These are phyloP conservation scores for Antheraea mylitta DNA, from an alignment of 1,140 invertebrate species.

Conservation along the genomic window DNA sequence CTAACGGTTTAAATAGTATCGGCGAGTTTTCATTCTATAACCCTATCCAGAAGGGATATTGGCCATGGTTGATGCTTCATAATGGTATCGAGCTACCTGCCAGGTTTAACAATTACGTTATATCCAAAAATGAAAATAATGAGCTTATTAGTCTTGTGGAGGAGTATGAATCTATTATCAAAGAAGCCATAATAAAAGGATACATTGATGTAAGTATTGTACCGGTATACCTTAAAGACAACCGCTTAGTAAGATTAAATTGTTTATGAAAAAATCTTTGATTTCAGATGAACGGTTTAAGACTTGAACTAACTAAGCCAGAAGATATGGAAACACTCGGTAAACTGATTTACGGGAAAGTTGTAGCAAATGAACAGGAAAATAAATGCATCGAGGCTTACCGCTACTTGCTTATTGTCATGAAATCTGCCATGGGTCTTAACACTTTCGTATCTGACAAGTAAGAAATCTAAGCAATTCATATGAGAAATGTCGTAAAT, in stretches of 20 bases:
- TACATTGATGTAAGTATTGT: slow-evolving; percentile 73
- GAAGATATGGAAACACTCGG: slow-evolving; percentile 62
- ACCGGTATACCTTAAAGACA: neutral
- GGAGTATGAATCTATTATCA: slow-evolving; percentile 80
- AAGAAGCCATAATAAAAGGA: slow-evolving; percentile 83
- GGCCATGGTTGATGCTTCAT: slow-evolving; percentile 80
- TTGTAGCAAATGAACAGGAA: slow-evolving; percentile 49
- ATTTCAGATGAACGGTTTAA: slow-evolving; percentile 55
- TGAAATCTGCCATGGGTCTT: slow-evolving; percentile 59
- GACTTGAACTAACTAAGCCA: slow-evolving; percentile 50
- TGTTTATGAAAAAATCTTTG: slow-evolving; percentile 7
- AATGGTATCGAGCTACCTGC: slow-evolving; percentile 83
- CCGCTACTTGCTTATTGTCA: slow-evolving; percentile 61
- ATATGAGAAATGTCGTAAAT: no score
- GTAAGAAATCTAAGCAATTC: slow-evolving; percentile 35
- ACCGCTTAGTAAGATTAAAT: neutral
- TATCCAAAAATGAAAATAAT: slow-evolving; percentile 75
- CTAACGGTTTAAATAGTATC: slow-evolving; percentile 80
- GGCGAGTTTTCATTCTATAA: slow-evolving; percentile 73
- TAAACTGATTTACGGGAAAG: slow-evolving; percentile 56
- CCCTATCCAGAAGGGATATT: slow-evolving; percentile 79
- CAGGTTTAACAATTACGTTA: slow-evolving; percentile 79
- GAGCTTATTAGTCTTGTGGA: slow-evolving; percentile 73
- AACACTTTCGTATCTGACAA: slow-evolving; percentile 53
- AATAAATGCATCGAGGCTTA: slow-evolving; percentile 49